Percentiles rank a stretch among this genome's conserved stretches.
These are phyloP conservation scores for Protaetia brevitarsis DNA, from an alignment of 1,140 invertebrate genomes.

Conservation along the genomic window DNA sequence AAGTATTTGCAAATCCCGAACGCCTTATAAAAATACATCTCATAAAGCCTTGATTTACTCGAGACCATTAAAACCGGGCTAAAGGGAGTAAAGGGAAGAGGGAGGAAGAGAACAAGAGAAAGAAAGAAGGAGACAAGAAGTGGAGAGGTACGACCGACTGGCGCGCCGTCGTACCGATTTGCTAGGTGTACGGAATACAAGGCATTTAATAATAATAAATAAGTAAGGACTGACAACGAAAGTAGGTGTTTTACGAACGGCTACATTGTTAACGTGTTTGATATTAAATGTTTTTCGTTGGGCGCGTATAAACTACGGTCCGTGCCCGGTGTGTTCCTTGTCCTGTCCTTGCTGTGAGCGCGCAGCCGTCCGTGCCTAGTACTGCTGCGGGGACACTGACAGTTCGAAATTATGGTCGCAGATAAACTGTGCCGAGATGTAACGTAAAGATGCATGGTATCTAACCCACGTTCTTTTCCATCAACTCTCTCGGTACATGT, in stretches of 20 bases:
- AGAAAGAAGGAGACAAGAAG: not conserved
- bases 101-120: not conserved
- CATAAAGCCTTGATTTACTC: constrained; percentile 3
- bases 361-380: constrained; percentile 39
- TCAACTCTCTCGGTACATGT: constrained; percentile 23
- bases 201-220: constrained; percentile 28
- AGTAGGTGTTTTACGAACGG: constrained; percentile 33
- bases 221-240: constrained; percentile 25
- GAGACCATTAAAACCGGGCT: constrained; percentile 1
- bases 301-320: constrained; percentile 28
- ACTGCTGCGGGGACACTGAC: constrained; percentile 32
- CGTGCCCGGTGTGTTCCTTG: not conserved
- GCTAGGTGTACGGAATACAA: constrained; percentile 23
- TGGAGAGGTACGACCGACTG: not conserved
- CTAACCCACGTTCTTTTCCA: constrained; percentile 44
- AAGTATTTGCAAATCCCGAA: constrained; percentile 12
- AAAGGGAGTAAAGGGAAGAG: not conserved
- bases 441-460: constrained; percentile 43
- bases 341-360: constrained; percentile 31
- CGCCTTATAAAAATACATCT: constrained; percentile 14
- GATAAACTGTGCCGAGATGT: constrained; percentile 43
- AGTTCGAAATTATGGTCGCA: constrained; percentile 37
- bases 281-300: constrained; percentile 36
- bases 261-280: constrained; percentile 33
- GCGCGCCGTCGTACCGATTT: not conserved